phyloP scores from a whole-genome alignment of 2,113 vertebrate species.

The Brachypodius melanocephalos region DNA sequence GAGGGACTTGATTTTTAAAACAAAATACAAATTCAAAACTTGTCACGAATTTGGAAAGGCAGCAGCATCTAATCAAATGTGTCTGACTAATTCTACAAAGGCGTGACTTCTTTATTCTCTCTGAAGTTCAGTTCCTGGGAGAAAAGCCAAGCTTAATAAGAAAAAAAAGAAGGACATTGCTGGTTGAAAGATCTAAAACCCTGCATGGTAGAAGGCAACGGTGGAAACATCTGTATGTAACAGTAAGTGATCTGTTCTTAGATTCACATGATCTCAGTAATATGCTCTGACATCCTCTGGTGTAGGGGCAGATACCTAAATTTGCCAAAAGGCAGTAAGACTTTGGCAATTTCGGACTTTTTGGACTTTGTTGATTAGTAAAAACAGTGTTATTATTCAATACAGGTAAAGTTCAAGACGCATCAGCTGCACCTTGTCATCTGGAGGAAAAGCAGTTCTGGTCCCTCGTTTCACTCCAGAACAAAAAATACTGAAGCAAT shows the following conservation, averaged over 20 bases:
- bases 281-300: neutral
- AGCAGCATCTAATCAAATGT: neutral
- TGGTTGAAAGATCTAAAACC: neutral
- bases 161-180: neutral
- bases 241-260: neutral
- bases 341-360: neutral
- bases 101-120: neutral
- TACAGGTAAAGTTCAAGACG: neutral
- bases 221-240: neutral
- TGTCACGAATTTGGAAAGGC: neutral
- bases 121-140: neutral
- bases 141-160: neutral
- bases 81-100: neutral
- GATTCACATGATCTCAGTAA: neutral
- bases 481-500: neutral
- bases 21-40: neutral
- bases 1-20: neutral
- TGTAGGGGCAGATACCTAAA: neutral
- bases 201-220: neutral
- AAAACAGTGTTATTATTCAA: neutral
- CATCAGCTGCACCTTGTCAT: neutral
- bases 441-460: neutral
- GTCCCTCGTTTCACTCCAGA: neutral
- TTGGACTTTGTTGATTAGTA: neutral
- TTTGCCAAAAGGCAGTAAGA: neutral